A percentile compares a stretch with the other conserved stretches of the same genome.
Evolutionary conservation across 2,113 vertebrate genomes (phyloP).

Genomic region (Mus pahari): DNA sequence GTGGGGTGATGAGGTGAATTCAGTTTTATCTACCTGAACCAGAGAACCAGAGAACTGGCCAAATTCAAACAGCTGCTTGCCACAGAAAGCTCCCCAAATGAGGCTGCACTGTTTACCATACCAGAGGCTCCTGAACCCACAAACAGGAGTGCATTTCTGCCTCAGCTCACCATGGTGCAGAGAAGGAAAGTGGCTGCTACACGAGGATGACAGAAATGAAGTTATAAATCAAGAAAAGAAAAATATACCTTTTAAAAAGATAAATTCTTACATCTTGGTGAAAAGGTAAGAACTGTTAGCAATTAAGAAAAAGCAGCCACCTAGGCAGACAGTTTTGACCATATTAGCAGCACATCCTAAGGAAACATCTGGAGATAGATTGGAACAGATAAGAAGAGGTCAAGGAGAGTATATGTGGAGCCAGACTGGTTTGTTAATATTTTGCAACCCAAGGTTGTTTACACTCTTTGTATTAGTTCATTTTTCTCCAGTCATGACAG

Average conservation of each 20-base stretch:
- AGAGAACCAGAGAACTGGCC: neutral
- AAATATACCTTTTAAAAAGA: neutral
- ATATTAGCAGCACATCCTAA: neutral
- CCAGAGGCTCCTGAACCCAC: neutral
- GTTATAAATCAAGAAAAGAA: neutral
- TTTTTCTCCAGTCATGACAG: neutral
- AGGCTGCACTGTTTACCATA: neutral
- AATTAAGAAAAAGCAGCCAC: neutral
- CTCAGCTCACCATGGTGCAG: neutral
- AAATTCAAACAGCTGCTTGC: neutral
- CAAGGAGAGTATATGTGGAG: neutral
- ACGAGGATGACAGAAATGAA: conserved; percentile 1
- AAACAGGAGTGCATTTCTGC: neutral
- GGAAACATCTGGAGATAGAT: neutral
- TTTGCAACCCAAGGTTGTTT: neutral
- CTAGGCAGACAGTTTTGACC: neutral
- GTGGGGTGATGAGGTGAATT: too few species aligned
- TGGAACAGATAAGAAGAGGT: neutral
- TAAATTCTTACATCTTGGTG: neutral
- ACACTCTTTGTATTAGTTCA: neutral
- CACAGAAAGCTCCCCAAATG: neutral
- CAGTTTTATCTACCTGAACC: neutral
- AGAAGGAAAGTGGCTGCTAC: neutral
- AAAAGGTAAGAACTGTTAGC: neutral
- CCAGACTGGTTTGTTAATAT: neutral